These are phyloP conservation scores for Megaceryle alcyon DNA, from an alignment of 2,797 vertebrate species.

Conservation along the genomic window DNA sequence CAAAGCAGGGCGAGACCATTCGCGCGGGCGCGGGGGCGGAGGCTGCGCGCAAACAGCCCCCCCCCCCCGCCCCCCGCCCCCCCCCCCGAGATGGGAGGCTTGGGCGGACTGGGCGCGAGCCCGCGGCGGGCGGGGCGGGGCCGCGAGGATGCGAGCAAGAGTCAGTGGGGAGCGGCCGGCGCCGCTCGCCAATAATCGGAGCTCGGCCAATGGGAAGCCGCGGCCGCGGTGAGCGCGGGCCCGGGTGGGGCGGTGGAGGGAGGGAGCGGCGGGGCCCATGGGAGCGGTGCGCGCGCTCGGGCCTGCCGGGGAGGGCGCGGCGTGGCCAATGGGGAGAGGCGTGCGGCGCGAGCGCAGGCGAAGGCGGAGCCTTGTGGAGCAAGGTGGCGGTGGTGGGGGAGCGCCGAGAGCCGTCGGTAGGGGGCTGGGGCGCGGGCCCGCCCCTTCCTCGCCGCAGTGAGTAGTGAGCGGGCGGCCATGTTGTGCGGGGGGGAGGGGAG, in stretches of 20 bases:
- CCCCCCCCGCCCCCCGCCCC: no score
- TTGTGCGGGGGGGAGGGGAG: slow-evolving; percentile 79
- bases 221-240: neutral
- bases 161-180: neutral
- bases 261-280: slow-evolving; percentile 31
- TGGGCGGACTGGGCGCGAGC: neutral
- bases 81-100: no score
- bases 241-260: neutral
- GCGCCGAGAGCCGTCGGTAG: neutral
- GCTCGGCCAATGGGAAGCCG: slow-evolving; percentile 21
- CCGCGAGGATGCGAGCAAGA: neutral
- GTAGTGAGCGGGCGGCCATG: slow-evolving; percentile 76
- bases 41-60: no score
- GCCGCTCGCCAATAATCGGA: neutral
- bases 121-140: neutral
- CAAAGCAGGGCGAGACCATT: no score
- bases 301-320: neutral
- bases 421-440: slow-evolving; percentile 12
- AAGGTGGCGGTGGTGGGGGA: neutral
- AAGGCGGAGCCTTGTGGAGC: neutral
- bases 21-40: no score
- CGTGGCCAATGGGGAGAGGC: slow-evolving; percentile 25
- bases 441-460: slow-evolving; percentile 74
- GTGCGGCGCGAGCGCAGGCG: neutral
- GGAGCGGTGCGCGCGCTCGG: neutral